Evolutionary conservation across 2,888 invertebrate species (phyloP), one percentile per base, ranked within the genome.

Genomic region (Conchocele bisecta): DNA sequence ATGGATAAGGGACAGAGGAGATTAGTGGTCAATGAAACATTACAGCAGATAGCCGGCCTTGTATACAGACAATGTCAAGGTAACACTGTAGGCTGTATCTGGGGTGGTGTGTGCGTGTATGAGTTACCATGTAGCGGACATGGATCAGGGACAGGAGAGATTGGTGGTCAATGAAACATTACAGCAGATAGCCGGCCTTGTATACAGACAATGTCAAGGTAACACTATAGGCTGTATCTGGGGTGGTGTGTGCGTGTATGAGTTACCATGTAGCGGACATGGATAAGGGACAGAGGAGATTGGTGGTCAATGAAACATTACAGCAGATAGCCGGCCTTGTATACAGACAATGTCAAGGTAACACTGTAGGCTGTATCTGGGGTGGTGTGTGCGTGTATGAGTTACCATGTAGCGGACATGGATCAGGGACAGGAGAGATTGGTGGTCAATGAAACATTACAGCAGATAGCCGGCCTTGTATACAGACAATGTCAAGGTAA

Each of bases 401-500:
- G 11, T 35, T 35, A 35, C 37, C 37, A 35, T 35, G 37, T 35
- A n/a, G n/a, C 11, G 11, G 37, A 11, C n/a, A 35, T 35, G 37
- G 11, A 35, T 35, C 11, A 35, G n/a, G 37, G 37, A 1, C 61
- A 61, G 22, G 57, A 46, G 29, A 22, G 41, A 13, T 9, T 33
- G 20, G 17, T 69, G 22, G 20, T 70, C 31, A 64, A 59, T 46
- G 37, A 26, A 22, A 70, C 70, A 3, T 24, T 64, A 35, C 53
- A 64, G 13, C 31, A 48, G 4, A 54, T 70, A 35, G 70, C 64
- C 2, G 46, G 53, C 15, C 9, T 59, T 41, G 46, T 70, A 1
- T 57, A 51, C 22, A 26, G 48, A 11, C 41, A 35, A 44, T 70
- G 70, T 48, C 59, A 58, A 64, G 64, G 69, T 69, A n/a, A n/a